Evolutionary conservation across 2,888 invertebrate genomes (phyloP), one percentile per base, ranked within the genome.

Genomic region (Therioaphis trifolii): DNA sequence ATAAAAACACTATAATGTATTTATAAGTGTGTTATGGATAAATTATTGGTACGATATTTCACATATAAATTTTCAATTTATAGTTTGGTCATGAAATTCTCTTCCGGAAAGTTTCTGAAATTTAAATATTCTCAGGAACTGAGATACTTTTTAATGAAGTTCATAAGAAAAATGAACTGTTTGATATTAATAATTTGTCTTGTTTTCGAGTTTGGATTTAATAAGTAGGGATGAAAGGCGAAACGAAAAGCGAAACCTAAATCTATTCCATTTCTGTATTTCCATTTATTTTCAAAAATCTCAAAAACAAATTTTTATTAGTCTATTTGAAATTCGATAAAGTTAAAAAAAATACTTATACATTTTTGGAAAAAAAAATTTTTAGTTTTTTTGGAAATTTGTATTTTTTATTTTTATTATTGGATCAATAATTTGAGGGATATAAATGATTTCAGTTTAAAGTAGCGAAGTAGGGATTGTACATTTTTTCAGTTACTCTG

Each of bases 1-100:
- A 63, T 18, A 35, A 63, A 61, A 63, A 63, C 24, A 71, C 27
- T 71, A 27, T 46, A 71, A 71, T 27, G 21, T 49, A 27, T 71
- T 27, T 18, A 18, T 18, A 7, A 5, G 35, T 35, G 35, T 2
- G 24, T 9, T 46, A 46, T 40, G 21, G 18, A 46, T 71, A 46
- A 46, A 71, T 46, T 27, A 71, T 46, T 46, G 4, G 15, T 46
- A 11, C 24, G 9, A 27, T 18, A 21, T 24, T 11, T 43, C 46
- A 14, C 43, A 43, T 24, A 24, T 24, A 43, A 46, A 55, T 55
- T 72, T 29, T 72, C 14, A 72, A 52, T 49, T 72, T 29, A 12
- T 52, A 15, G 7, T 72, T 15, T 0, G n/a, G 29, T 52, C n/a
- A 14, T 72, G 21, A 29, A 72, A 49, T 72, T 52, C 49, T n/a